Percentiles rank a stretch among this genome's conserved stretches.
phyloP scores from a whole-genome alignment of 2,797 vertebrate species.

The Bradypodion pumilum region DNA sequence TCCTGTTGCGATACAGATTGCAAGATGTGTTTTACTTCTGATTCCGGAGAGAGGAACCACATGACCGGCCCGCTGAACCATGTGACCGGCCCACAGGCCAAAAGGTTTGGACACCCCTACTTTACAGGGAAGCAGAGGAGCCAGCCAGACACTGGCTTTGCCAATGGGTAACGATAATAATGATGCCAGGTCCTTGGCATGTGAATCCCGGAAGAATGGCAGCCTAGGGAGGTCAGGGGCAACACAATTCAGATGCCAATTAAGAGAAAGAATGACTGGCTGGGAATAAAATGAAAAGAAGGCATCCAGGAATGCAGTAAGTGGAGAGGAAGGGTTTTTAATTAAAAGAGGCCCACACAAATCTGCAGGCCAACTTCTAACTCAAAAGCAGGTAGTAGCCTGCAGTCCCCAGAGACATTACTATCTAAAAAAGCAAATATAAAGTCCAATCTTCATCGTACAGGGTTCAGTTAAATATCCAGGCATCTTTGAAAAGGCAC shows the following conservation, averaged over 20 bases:
- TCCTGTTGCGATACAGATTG: too few relatives aligned
- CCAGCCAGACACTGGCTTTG: constrained; percentile 38
- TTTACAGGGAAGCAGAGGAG: neutral
- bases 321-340: neutral
- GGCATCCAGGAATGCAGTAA: constrained; percentile 5
- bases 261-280: constrained; percentile 36
- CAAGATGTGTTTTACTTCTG: too few relatives aligned
- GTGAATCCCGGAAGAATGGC: constrained; percentile 49
- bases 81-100: too few relatives aligned
- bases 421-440: too few relatives aligned
- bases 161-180: constrained; percentile 56
- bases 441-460: too few relatives aligned
- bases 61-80: too few relatives aligned
- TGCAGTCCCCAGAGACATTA: neutral
- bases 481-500: neutral
- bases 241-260: constrained; percentile 39
- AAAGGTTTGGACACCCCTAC: too few relatives aligned
- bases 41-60: too few relatives aligned
- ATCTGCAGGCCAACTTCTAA: neutral
- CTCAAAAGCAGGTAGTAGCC: neutral
- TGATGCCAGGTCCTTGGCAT: constrained; percentile 55
- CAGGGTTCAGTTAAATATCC: neutral
- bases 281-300: neutral
- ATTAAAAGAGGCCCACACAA: neutral
- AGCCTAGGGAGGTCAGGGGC: constrained; percentile 28